Evolutionary conservation across 2,888 invertebrate genomes (phyloP).

Genomic region (Pheosia tremula): DNA sequence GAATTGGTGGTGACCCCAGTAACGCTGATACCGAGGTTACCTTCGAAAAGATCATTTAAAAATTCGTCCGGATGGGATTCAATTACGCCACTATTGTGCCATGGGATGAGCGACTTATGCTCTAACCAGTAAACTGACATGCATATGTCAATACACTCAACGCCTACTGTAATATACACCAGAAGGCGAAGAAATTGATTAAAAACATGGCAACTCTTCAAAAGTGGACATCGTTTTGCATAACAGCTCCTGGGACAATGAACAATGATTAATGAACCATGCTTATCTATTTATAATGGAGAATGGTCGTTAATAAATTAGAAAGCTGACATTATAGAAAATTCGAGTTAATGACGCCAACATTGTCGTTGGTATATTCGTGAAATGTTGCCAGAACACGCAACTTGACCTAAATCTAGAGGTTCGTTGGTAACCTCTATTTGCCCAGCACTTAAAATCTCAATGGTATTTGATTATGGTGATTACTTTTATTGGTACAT

Average conservation of each 20-base stretch:
- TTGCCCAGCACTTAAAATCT: neutral
- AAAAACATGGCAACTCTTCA: neutral
- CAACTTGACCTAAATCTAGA: conserved; percentile 3
- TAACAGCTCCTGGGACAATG: conserved; percentile 3
- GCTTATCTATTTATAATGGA: conserved; percentile 4
- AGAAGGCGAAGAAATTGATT: neutral
- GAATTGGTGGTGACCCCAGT: too few relatives aligned
- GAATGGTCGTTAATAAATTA: conserved; percentile 3
- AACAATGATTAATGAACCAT: conserved; percentile 2
- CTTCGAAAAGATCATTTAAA: too few relatives aligned
- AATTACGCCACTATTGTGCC: too few relatives aligned
- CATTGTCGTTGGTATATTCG: neutral
- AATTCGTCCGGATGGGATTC: too few relatives aligned
- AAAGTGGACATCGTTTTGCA: neutral
- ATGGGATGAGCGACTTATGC: too few relatives aligned
- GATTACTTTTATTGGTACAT: conserved; percentile 2
- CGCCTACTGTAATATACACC: too few relatives aligned
- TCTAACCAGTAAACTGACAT: too few relatives aligned
- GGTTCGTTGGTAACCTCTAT: neutral
- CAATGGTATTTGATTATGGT: conserved; percentile 2
- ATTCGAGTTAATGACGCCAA: neutral
- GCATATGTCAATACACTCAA: too few relatives aligned
- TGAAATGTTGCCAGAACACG: neutral
- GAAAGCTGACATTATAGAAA: conserved; percentile 2
- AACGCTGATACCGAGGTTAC: too few relatives aligned